Evolutionary conservation across 2,888 invertebrate species (phyloP).

Genomic region (Magallana nippona): DNA sequence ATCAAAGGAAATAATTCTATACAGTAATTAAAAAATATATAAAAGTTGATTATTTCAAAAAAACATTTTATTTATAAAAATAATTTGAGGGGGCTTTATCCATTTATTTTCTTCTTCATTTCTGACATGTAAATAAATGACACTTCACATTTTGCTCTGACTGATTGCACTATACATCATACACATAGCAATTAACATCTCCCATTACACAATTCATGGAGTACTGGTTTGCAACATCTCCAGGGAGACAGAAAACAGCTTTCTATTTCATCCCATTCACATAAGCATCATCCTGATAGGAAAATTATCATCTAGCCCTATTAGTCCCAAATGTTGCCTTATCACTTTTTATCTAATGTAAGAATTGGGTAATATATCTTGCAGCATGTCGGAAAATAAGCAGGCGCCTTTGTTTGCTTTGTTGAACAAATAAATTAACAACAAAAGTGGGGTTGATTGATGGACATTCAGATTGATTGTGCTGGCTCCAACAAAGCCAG

Average conservation of each 20-base stretch:
- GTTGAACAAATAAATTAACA: constrained; percentile 77
- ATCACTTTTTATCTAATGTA: constrained; percentile 64
- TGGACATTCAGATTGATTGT: constrained; percentile 76
- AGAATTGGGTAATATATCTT: constrained; percentile 65
- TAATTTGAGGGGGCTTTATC: too few species aligned
- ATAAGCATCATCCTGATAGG: constrained; percentile 50
- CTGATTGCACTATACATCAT: constrained; percentile 76
- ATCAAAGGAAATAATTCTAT: too few species aligned
- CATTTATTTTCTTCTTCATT: constrained; percentile 50
- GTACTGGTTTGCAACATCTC: constrained; percentile 53
- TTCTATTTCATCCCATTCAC: constrained; percentile 43
- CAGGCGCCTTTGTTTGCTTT: constrained; percentile 75
- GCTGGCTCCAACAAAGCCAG: constrained; percentile 74
- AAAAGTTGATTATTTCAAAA: too few species aligned
- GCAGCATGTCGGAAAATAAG: constrained; percentile 68
- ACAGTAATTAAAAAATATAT: too few species aligned
- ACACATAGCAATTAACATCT: constrained; percentile 75
- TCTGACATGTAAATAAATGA: constrained; percentile 78
- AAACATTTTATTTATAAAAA: too few species aligned
- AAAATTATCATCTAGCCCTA: constrained; percentile 51
- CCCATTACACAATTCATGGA: constrained; percentile 66
- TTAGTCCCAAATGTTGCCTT: constrained; percentile 57
- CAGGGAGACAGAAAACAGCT: constrained; percentile 50
- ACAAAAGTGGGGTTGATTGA: constrained; percentile 76
- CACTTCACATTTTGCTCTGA: constrained; percentile 72